Base-by-base conservation (phyloP, 2,797 vertebrate species). In the Eurystomus glaucurus region DNA sequence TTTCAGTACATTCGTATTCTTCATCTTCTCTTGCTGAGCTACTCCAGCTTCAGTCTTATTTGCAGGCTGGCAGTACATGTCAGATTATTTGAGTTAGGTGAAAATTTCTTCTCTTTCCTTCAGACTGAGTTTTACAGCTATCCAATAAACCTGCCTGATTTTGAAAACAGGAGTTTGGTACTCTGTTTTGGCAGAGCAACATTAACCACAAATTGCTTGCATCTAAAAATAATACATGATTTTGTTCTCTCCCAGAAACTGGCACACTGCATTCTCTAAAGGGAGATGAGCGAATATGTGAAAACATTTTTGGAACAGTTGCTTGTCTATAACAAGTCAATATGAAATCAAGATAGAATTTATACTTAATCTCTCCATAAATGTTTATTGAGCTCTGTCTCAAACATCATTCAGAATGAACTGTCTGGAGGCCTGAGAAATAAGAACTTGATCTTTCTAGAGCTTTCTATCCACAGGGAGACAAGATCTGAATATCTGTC, bases 181-280 rank as follows among this genome's bases (percentile, higher is more conserved):
- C 68, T 39, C 50, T 62, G 48, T 54, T 94, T 90, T 80, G 65
- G 84, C 78, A 82, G 48, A 72, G 50, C 75, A 78, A 69, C 25
- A 41, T 82, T 78, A 85, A 74, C 87, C 75, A 90, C 52, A 92
- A 94, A 89, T 77, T 91, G 50, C 71, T 87, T 77, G 11, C 51
- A 94, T 74, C 80, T 92, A 92, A 96, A 96, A 95, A 96, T 94
- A 96, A 87, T 51, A 61, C 31, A 52, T 18, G 60, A 77, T 95
- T 96, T 71, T 89, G 31, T 76, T 90, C 68, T 85, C 48, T 68
- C 60, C 93, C 75, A 92, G 78, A 88, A 89, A 77, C 57, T 90
- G 84, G 87, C 82, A 92, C 37, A 37, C 33, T 58, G 50, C 50
- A n/a, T 72, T 90, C 85, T 95, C 78, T 72, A 81, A 89, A 91